Evolutionary conservation across 2,797 vertebrate species (phyloP).

Genomic region (Hoplostethus mediterraneus): DNA sequence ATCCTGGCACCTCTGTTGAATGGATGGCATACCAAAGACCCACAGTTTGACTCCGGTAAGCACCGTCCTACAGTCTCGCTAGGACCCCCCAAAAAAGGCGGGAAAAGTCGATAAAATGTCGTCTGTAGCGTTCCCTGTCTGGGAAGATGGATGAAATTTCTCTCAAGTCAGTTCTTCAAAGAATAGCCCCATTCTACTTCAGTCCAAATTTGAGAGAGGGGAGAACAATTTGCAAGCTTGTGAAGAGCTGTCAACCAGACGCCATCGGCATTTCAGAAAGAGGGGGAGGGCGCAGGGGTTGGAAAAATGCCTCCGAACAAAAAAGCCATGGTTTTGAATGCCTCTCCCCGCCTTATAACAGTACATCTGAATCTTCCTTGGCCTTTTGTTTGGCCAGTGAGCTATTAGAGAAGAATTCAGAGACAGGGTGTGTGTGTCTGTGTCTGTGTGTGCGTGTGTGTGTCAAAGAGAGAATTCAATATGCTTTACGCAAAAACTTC

Average conservation of each 20-base stretch:
- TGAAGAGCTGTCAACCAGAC: constrained; percentile 67
- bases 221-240: constrained; percentile 81
- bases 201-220: constrained; percentile 63
- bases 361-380: constrained; percentile 63
- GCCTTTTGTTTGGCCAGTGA: constrained; percentile 65
- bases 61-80: constrained; percentile 38
- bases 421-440: constrained; percentile 35
- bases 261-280: constrained; percentile 78
- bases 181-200: constrained; percentile 75
- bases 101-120: constrained; percentile 27
- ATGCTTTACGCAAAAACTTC: constrained; percentile 16
- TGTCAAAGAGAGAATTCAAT: constrained; percentile 1
- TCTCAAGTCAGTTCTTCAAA: constrained; percentile 46
- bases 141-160: constrained; percentile 49
- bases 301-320: constrained; percentile 80
- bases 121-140: constrained; percentile 37
- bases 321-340: constrained; percentile 74
- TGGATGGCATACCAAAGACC: constrained; percentile 35
- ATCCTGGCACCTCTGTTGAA: constrained; percentile 27
- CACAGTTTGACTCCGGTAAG: constrained; percentile 38
- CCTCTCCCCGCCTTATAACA: constrained; percentile 59
- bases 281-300: constrained; percentile 73
- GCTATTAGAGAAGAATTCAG: constrained; percentile 64
- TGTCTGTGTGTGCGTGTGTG: not conserved
- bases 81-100: constrained; percentile 4